A percentile compares a stretch with the other conserved stretches of the same genome.
phyloP scores from a whole-genome alignment of 92 coral and sea anemone species.

The Siderastrea siderea region DNA sequence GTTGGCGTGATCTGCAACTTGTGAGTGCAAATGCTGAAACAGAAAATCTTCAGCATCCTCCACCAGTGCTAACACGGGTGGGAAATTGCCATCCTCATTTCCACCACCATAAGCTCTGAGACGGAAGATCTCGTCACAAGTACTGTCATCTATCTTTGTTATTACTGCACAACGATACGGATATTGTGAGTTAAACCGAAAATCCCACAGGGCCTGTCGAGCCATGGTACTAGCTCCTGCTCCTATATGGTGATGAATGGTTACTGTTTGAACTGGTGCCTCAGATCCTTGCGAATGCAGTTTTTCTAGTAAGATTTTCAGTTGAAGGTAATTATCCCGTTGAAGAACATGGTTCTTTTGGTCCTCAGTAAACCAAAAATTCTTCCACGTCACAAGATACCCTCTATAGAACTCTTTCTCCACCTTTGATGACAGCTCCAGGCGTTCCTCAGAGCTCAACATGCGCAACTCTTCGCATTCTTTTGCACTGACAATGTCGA shows the following conservation, averaged over 20 bases:
- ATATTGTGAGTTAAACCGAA: conserved; percentile 18
- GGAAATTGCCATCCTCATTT: not conserved
- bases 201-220: conserved; percentile 64
- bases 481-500: conserved; percentile 51
- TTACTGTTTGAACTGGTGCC: conserved; percentile 54
- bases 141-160: conserved; percentile 28
- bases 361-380: conserved; percentile 59
- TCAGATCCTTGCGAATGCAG: conserved; percentile 19
- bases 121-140: conserved; percentile 45
- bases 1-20: conserved; percentile 34
- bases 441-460: not conserved
- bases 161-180: conserved; percentile 56
- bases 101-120: conserved; percentile 48
- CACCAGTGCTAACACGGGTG: conserved; percentile 45
- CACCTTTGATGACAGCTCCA: conserved; percentile 5
- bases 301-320: conserved; percentile 25
- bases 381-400: conserved; percentile 53
- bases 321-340: conserved; percentile 34
- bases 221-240: conserved; percentile 70
- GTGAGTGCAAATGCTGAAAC: conserved; percentile 50
- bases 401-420: conserved; percentile 46
- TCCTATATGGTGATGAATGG: conserved; percentile 62
- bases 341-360: conserved; percentile 50
- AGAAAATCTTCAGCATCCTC: conserved; percentile 50
- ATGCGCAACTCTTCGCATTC: conserved; percentile 37